Evolutionary conservation across 2,113 vertebrate species (phyloP).

Genomic region (Isurus oxyrinchus): DNA sequence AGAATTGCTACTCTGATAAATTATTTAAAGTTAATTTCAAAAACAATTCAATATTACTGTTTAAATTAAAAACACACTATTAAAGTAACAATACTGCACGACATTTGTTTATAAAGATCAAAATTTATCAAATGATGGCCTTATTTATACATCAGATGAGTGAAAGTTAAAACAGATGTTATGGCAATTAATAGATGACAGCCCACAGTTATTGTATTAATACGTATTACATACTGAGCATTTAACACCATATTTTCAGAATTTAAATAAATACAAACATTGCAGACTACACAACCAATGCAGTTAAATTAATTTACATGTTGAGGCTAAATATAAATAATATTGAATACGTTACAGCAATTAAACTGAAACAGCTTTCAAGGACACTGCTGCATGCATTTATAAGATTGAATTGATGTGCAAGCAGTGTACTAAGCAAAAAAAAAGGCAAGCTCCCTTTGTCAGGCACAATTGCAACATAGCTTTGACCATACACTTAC

Average conservation of each 20-base stretch:
- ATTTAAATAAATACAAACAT: conserved; percentile 9
- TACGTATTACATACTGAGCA: neutral
- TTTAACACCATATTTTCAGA: neutral
- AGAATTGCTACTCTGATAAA: neutral
- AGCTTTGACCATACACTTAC: conserved; percentile 29
- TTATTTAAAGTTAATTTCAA: neutral
- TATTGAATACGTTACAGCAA: neutral
- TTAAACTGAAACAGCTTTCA: conserved; percentile 14
- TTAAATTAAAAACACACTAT: neutral
- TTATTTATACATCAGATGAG: neutral
- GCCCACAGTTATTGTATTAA: neutral
- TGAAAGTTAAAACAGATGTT: neutral
- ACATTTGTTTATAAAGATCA: neutral
- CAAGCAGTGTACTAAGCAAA: conserved; percentile 31
- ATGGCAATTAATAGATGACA: neutral
- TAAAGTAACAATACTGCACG: neutral
- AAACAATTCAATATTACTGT: neutral
- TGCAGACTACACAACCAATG: neutral
- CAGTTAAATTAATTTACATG: neutral
- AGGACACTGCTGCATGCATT: conserved; percentile 35
- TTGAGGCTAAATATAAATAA: conserved; percentile 5
- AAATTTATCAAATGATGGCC: neutral
- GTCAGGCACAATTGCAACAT: conserved; percentile 21
- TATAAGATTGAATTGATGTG: conserved; percentile 29
- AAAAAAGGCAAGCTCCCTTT: conserved; percentile 29